Percentiles rank a stretch among this genome's conserved stretches.
Conservation (phyloP, 2,888 invertebrate genomes). For the Oasisia sp. region DNA sequence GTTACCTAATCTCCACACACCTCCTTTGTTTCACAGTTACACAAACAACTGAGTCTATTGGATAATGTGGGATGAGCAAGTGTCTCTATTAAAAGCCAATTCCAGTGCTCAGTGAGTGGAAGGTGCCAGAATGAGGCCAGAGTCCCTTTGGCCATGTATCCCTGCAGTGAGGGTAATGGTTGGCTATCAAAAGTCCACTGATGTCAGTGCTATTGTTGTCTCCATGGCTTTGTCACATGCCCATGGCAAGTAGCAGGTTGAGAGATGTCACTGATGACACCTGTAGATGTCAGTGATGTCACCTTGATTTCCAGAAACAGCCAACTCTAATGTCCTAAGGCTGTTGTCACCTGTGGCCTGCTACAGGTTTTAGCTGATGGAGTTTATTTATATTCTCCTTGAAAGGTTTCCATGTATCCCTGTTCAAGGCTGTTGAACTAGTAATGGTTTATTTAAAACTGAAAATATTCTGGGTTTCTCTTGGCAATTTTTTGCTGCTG, state of each 20-base stretch:
- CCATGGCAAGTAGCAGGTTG: background rate
- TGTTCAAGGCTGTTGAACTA: no score
- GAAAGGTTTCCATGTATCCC: background rate
- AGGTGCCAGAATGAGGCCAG: background rate
- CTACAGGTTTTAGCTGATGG: background rate
- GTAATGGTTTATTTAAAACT: background rate
- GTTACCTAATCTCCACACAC: background rate
- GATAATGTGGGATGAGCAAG: background rate
- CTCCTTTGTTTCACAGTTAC: background rate
- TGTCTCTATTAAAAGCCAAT: background rate
- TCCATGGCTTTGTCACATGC: constrained; percentile 7
- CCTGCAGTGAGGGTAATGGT: constrained; percentile 1
- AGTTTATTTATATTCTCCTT: background rate
- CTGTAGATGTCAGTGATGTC: background rate
- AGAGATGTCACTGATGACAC: background rate
- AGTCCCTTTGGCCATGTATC: background rate
- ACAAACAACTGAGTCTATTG: background rate
- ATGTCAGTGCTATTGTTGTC: background rate
- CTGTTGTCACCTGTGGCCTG: background rate
- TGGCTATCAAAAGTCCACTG: background rate
- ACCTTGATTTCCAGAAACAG: background rate
- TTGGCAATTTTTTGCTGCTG: background rate
- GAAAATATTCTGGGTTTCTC: background rate
- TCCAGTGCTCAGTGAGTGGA: background rate
- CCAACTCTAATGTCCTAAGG: constrained; percentile 4